Base-by-base conservation (phyloP, 2,113 vertebrate genomes). In the Varanus salvator region DNA sequence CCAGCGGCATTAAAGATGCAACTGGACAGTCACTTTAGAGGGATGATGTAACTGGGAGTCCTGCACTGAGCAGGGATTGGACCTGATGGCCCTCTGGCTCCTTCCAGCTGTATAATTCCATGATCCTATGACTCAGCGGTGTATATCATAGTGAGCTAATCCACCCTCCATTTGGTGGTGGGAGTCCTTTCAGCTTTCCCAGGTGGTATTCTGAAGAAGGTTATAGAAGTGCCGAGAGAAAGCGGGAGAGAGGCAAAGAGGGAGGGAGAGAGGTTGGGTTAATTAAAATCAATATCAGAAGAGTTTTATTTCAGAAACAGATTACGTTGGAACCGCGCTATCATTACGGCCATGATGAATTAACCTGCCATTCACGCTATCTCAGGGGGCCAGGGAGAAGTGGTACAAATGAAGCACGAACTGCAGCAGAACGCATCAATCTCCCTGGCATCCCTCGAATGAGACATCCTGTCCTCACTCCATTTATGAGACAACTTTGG, bases 281-380 rank as follows among this genome's bases (percentile, higher is more conserved):
- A 64, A 89, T 83, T 89, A 75, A 89, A 89, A 83, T 89, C 80
- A 89, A 38, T 54, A 89, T 76, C 6, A 75, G n/a, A 83, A 84
- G 38, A 85, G 82, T 68, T 71, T 54, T 50, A 52, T 77, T 89
- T 89, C 57, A 52, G 19, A 77, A 54, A 77, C 27, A 77, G 78
- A 38, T 68, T 77, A 52, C 48, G 11, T 38, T 69, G 74, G 17
- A 77, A 69, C 31, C 77, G 54, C 31, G 84, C 60, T 69, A 52
- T 85, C 74, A 85, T 84, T 34, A 19, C 1, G 54, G 82, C 6
- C 44, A 66, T 89, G 72, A 89, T 78, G 84, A 89, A 89, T 89
- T 84, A 66, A 31, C 72, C 72, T 84, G 72, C 57, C 81, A 84
- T 64, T 84, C 74, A 52, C 76, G 60, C 68, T 84, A 54, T 69